phyloP scores from a whole-genome alignment of 2,113 vertebrate genomes.

The Amblyopsis rosae region DNA sequence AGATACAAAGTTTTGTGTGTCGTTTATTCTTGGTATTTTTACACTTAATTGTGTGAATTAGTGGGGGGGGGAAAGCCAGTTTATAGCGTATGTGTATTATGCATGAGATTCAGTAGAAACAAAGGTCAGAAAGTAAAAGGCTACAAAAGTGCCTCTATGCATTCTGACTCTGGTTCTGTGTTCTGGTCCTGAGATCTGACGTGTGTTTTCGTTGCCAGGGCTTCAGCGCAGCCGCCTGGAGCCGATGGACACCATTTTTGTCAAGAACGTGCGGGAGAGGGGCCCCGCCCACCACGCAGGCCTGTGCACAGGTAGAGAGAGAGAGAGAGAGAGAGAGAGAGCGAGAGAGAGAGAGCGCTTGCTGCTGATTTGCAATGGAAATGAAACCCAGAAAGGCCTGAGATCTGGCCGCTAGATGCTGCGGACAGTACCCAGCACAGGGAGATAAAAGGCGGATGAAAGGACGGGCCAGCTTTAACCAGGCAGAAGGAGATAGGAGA shows the following conservation, averaged over 20 bases:
- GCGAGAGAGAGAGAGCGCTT: neutral
- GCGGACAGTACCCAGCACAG: neutral
- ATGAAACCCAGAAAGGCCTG: conserved; percentile 12
- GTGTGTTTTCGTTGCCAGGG: conserved; percentile 52
- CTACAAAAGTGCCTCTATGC: neutral
- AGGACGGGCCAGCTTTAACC: too few relatives aligned
- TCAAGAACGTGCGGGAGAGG: conserved; percentile 92
- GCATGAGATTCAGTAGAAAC: neutral
- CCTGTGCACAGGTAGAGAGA: conserved; percentile 85
- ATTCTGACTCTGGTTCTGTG: neutral
- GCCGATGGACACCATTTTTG: conserved; percentile 99
- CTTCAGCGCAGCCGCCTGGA: conserved; percentile 82
- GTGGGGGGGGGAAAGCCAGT: neutral
- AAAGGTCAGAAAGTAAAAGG: neutral
- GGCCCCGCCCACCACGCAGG: conserved; percentile 92
- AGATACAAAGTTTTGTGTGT: too few relatives aligned
- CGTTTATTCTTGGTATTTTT: neutral
- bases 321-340: neutral
- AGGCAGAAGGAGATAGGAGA: too few relatives aligned
- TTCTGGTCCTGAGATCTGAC: neutral
- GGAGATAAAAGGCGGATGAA: neutral
- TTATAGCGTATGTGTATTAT: neutral
- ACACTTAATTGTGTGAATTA: neutral
- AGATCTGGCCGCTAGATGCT: too few relatives aligned
- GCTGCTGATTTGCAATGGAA: conserved; percentile 51